Base-by-base conservation (phyloP, 2,888 invertebrate species). In the Eulithis prunata region DNA sequence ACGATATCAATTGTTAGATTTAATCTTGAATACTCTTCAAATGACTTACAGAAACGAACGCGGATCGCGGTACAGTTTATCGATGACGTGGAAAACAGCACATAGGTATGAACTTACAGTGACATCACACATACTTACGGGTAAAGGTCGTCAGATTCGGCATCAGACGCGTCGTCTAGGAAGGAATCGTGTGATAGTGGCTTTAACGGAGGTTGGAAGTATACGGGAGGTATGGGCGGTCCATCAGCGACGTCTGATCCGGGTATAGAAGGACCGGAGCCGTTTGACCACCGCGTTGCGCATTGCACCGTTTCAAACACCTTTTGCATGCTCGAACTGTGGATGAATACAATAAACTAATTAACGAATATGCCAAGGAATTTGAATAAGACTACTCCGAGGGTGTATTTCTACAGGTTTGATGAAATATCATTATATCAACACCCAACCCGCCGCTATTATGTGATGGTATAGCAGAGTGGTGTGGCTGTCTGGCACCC, bases 241-340 rank as follows among this genome's bases (percentile, higher is more conserved):
- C 71, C 93, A 84, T 91, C 93, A 81, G 83, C 81, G 72, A 75
- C 89, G 73, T 90, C 91, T 11, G 91, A 90, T 51, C 90, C 89
- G 57, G 89, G 76, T 46, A 91, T 72, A 21, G 91, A 92, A 28
- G 83, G 84, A 38, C 83, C 91, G 28, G 91, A 90, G 82, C 89
- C 88, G 58, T 85, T 89, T 41, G 91, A 91, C 91, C 91, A 92
- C 0, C 95, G 96, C 41, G 96, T 96, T 64, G 96, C 97, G 82
- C 96, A 97, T 71, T 97, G 95, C 73, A 98, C 98, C 1, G 98
- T 98, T 81, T 98, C 98, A 87, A 98, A 98, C 66, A 98, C 97
- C 86, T 97, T 97, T 84, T 97, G 96, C 90, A 96, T 98, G 77
- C 96, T 95, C 64, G 96, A 95, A 78, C 97, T 97, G 88, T 0